Evolutionary conservation across 1,140 invertebrate species (phyloP).

Genomic region (Mya arenaria): DNA sequence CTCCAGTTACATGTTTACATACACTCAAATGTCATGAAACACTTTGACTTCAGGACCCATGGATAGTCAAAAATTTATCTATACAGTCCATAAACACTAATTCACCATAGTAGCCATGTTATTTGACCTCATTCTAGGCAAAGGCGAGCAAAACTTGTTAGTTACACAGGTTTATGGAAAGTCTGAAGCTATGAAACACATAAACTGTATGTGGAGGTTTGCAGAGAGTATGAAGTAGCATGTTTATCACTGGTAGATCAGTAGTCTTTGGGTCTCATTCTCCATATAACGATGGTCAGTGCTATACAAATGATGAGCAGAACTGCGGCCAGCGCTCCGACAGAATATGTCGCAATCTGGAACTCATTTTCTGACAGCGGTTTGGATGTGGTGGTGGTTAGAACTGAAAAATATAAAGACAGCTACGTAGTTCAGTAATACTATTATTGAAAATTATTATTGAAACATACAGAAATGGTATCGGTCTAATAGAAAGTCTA

Average conservation of each 20-base stretch:
- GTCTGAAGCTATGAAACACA: neutral
- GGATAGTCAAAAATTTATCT: too few relatives aligned
- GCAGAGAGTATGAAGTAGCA: neutral
- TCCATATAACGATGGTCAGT: constrained; percentile 58
- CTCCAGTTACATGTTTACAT: too few relatives aligned
- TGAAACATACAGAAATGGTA: too few relatives aligned
- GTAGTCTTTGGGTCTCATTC: constrained; percentile 51
- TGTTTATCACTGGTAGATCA: neutral
- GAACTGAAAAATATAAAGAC: too few relatives aligned
- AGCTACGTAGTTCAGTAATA: too few relatives aligned
- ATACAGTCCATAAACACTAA: neutral
- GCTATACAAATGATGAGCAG: constrained; percentile 59
- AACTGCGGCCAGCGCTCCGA: constrained; percentile 56
- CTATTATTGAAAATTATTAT: too few relatives aligned
- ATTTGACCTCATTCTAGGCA: too few relatives aligned
- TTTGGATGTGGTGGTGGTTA: neutral
- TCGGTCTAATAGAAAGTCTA: too few relatives aligned
- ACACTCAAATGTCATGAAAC: too few relatives aligned
- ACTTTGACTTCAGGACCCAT: too few relatives aligned
- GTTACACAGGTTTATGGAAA: neutral
- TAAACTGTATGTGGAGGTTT: too few relatives aligned
- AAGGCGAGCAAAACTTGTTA: too few relatives aligned
- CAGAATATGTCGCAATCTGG: constrained; percentile 65
- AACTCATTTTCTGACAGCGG: constrained; percentile 26
- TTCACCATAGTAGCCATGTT: neutral